A percentile compares a stretch with the other conserved stretches of the same genome.
Conservation (phyloP, 2,797 vertebrate species). For the Dendrocincla fuliginosa region DNA sequence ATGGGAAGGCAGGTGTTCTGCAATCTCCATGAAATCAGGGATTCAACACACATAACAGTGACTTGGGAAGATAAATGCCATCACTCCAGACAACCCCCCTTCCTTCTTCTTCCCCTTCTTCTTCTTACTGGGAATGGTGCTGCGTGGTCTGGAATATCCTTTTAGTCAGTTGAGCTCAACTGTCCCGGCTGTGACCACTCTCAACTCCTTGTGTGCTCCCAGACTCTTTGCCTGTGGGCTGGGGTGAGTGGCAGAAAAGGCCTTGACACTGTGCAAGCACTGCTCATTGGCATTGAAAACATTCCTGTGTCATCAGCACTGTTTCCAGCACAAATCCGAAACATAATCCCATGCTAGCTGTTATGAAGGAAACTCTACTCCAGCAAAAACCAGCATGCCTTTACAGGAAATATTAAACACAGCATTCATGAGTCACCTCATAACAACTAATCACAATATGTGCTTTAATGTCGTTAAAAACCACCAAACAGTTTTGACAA, state of each 20-base stretch:
- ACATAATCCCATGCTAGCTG: background rate
- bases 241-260: background rate
- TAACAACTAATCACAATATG: background rate
- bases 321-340: background rate
- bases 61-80: background rate
- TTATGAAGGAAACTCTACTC: background rate
- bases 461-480: background rate
- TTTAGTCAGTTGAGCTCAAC: background rate
- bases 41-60: background rate
- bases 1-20: background rate
- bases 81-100: background rate
- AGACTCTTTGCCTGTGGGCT: rapidly evolving
- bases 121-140: background rate
- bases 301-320: rapidly evolving
- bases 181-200: background rate
- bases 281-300: background rate
- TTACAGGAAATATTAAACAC: background rate
- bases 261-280: rapidly evolving
- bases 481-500: background rate
- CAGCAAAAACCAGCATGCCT: background rate
- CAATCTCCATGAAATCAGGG: background rate
- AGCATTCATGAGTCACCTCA: rapidly evolving
- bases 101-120: background rate
- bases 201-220: rapidly evolving
- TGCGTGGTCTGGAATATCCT: background rate